A percentile compares a stretch with the other conserved stretches of the same genome.
phyloP scores from a whole-genome alignment of 2,113 vertebrate species.

The Passerina amoena region DNA sequence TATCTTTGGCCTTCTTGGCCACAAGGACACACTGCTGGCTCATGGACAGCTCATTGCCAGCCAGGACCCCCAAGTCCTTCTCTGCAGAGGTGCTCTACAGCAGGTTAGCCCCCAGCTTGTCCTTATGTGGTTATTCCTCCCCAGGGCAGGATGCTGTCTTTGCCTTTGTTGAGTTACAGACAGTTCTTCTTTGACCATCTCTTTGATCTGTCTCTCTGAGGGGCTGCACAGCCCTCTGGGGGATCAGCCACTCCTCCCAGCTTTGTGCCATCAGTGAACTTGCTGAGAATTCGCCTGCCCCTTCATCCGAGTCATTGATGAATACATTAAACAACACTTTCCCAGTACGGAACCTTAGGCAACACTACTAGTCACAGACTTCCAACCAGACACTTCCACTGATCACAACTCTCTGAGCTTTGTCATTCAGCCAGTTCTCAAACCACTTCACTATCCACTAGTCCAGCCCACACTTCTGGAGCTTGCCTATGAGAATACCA shows the following conservation, averaged over 20 bases:
- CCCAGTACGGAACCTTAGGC: neutral
- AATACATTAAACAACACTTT: neutral
- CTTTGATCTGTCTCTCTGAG: neutral
- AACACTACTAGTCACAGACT: neutral
- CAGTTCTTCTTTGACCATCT: neutral
- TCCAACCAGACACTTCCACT: neutral
- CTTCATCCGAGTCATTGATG: neutral
- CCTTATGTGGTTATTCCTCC: accelerated
- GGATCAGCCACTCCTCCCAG: accelerated
- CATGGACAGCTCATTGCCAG: no score
- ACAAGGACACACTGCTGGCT: neutral
- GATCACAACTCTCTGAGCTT: neutral
- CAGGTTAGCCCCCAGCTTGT: neutral
- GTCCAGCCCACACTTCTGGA: neutral
- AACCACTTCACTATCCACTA: neutral
- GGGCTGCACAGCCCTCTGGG: neutral
- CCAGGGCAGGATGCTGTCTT: neutral
- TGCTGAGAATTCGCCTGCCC: neutral
- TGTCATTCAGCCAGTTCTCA: neutral
- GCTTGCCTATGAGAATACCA: neutral
- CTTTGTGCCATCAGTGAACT: neutral
- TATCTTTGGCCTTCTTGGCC: neutral
- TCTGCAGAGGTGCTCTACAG: neutral
- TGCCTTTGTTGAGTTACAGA: neutral
- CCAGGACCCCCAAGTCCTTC: neutral